These are phyloP conservation scores for Forpus xanthops DNA, from an alignment of 2,797 vertebrate species.

Conservation along the genomic window DNA sequence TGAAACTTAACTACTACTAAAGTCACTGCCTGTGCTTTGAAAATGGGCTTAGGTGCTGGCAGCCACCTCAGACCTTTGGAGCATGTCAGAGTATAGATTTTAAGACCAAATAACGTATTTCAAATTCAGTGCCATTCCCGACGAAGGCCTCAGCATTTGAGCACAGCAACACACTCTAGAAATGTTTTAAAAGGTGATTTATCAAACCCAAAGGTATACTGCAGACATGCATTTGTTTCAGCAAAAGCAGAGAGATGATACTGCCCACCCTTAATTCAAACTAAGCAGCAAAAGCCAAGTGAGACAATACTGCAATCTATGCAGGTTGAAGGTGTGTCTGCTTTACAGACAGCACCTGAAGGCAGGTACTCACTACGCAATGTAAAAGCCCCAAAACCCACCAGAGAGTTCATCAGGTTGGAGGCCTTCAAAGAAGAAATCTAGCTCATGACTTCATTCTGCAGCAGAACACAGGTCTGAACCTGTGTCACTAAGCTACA, in stretches of 20 bases:
- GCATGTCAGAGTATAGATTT: not conserved
- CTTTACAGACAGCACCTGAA: not conserved
- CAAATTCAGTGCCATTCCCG: not conserved
- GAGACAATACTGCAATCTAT: not conserved
- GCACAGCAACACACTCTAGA: not conserved
- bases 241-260: not conserved
- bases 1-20: slow-evolving; percentile 21
- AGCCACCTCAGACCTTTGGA: slow-evolving; percentile 5
- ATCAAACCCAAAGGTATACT: not conserved
- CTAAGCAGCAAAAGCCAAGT: not conserved
- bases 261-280: not conserved
- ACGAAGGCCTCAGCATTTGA: not conserved
- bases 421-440: not conserved
- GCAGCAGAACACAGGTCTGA: not conserved
- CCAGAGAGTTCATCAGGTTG: not conserved
- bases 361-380: not conserved
- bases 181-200: not conserved
- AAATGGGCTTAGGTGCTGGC: slow-evolving; percentile 24
- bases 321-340: not conserved
- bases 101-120: slow-evolving; percentile 12
- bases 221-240: not conserved
- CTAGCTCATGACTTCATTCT: not conserved
- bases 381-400: not conserved
- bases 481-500: not conserved
- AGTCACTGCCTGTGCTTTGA: not conserved